Conservation (phyloP, 1,140 invertebrate genomes). For the Pantala flavescens region DNA sequence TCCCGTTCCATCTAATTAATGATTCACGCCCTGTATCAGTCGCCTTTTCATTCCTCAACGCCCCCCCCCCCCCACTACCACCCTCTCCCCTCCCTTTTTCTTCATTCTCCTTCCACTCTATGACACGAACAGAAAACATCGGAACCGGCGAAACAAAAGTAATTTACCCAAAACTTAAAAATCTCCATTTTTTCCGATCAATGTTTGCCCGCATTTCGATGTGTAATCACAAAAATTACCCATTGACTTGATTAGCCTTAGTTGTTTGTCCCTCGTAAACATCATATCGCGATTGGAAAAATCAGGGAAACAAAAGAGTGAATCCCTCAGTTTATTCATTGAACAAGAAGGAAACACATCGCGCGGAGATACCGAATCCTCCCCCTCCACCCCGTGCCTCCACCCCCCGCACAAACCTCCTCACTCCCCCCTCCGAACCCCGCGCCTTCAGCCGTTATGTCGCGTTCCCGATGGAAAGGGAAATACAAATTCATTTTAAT, state of each 20-base stretch:
- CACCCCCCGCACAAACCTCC: background rate
- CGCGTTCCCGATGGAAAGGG: background rate
- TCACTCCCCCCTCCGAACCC: background rate
- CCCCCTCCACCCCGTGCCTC: background rate
- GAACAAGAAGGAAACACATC: slow-evolving; percentile 1
- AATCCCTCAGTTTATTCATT: slow-evolving; percentile 7
- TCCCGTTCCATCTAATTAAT: background rate
- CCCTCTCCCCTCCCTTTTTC: background rate
- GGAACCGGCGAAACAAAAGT: background rate
- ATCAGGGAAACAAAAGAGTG: slow-evolving; percentile 1
- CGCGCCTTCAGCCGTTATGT: background rate
- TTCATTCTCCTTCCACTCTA: background rate
- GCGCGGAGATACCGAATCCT: background rate
- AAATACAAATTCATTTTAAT: slow-evolving; percentile 9
- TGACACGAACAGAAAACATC: background rate
- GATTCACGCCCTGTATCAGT: background rate
- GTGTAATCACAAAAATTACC: slow-evolving; percentile 10
- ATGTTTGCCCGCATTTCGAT: slow-evolving; percentile 5
- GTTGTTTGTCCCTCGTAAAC: slow-evolving; percentile 4
- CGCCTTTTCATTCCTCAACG: background rate
- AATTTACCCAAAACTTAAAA: background rate
- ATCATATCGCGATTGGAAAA: slow-evolving; percentile 9
- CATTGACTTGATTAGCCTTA: slow-evolving; percentile 2
- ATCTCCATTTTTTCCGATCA: background rate
- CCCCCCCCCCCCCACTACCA: background rate